These are phyloP conservation scores for Eonycteris spelaea DNA, from an alignment of 2,113 vertebrate species.

Conservation along the genomic window DNA sequence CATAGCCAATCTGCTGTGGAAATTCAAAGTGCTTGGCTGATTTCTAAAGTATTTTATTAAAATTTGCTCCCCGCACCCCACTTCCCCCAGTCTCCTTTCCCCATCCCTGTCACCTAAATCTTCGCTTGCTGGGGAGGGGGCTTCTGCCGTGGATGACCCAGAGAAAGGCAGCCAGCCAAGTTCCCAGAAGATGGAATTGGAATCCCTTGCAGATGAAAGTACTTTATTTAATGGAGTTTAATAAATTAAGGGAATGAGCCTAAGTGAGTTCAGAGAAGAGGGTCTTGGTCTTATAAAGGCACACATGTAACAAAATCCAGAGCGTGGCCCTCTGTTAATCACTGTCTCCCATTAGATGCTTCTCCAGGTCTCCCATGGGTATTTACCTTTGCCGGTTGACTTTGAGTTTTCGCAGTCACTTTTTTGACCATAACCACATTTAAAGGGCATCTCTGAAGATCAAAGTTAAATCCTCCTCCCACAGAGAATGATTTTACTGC, in stretches of 20 bases:
- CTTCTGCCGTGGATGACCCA: neutral
- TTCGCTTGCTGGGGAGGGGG: neutral
- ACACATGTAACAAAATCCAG: neutral
- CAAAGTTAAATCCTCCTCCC: slow-evolving; percentile 81
- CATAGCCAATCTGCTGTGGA: neutral
- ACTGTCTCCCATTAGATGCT: neutral
- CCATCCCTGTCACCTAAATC: neutral
- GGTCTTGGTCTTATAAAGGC: neutral
- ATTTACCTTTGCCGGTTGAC: slow-evolving; percentile 50
- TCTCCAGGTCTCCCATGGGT: neutral
- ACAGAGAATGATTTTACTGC: slow-evolving; percentile 70
- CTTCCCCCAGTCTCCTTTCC: too few species aligned
- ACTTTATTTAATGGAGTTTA: slow-evolving; percentile 52
- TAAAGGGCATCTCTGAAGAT: slow-evolving; percentile 78
- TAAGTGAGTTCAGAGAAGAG: slow-evolving; percentile 29
- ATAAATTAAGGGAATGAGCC: slow-evolving; percentile 45
- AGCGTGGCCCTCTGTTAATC: neutral
- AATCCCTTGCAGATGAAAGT: slow-evolving; percentile 50
- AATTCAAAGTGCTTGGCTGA: neutral
- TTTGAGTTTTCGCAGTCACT: slow-evolving; percentile 67
- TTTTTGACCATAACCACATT: slow-evolving; percentile 82
- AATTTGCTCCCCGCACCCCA: neutral
- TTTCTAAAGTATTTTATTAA: neutral
- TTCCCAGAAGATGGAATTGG: neutral
- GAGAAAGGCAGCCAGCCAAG: neutral